Conservation (phyloP, 2,797 vertebrate genomes). For the Manis pentadactyla region DNA sequence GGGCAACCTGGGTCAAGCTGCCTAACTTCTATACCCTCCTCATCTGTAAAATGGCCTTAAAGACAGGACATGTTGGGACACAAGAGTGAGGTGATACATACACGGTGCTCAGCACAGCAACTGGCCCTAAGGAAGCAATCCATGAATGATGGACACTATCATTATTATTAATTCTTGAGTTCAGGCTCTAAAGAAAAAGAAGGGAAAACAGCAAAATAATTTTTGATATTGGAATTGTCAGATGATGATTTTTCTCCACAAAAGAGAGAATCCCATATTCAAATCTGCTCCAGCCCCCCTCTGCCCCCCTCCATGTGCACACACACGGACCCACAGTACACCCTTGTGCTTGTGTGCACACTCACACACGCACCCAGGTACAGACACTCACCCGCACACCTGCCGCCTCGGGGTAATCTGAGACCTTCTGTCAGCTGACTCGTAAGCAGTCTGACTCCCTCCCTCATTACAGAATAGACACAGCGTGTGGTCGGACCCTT, state of each 20-base stretch:
- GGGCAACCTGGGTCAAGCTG: not conserved
- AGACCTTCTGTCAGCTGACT: not conserved
- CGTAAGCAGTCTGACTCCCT: not conserved
- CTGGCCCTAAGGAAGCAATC: not conserved
- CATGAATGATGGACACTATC: accelerated
- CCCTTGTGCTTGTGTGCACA: too few species aligned
- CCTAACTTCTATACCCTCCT: not conserved
- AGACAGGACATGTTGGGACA: not conserved
- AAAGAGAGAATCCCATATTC: not conserved
- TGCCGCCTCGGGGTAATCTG: not conserved
- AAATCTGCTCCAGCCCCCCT: not conserved
- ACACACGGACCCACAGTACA: not conserved
- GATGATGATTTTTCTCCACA: not conserved
- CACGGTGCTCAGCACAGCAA: too few species aligned
- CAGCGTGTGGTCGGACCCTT: not conserved
- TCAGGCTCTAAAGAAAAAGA: not conserved
- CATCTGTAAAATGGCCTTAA: not conserved
- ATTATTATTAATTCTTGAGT: not conserved
- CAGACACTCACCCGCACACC: not conserved
- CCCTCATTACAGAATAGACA: not conserved
- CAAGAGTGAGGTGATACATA: too few species aligned
- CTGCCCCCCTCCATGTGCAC: not conserved
- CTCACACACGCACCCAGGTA: too few species aligned
- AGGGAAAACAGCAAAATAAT: not conserved
- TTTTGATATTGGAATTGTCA: not conserved